Evolutionary conservation across 1,140 invertebrate genomes (phyloP), one percentile per base, ranked within the genome.

Genomic region (Stratiolaelaps scimitus): DNA sequence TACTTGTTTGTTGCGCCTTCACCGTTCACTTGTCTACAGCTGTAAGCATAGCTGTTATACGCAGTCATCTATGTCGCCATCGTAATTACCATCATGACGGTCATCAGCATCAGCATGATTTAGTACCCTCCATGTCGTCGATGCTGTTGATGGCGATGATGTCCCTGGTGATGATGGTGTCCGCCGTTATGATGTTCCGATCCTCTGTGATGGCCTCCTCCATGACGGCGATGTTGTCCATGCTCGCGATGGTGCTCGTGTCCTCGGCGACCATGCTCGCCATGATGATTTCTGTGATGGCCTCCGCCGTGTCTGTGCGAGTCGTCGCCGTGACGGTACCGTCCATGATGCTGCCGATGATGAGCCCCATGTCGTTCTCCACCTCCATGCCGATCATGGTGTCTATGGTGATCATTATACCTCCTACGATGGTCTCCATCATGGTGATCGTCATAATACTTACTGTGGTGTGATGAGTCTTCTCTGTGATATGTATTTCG

Each of bases 401-500:
- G 44, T 47, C 68, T 53, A 60, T 71, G 69, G 56, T 71, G 48
- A 10, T 26, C 1, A 34, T 60, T 60, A 23, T 60, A 26, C 34
- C 53, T 60, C 19, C 69, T 71, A 19, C 68, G 69, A 44, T 67
- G 65, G 20, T 65, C 69, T 17, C 60, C 43, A 48, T 48, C 47
- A 28, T 48, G 47, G 15, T 48, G 47, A 66, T 71, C 67, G n/a
- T 71, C 68, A 43, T 71, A 67, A 45, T 67, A 70, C 43, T 67
- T 69, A 40, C 69, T 64, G 29, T 69, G 56, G 19, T 68, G 66
- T 44, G 64, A 65, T 20, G 66, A 70, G 53, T 71, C 70, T 28
- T 70, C 68, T 45, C 69, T 70, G 64, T 69, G 69, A 66, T 71
- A 70, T 13, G 66, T 53, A 23, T 70, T 71, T 66, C 70, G 67